Conservation (phyloP, 2,888 invertebrate genomes). For the Lagria hirta region DNA sequence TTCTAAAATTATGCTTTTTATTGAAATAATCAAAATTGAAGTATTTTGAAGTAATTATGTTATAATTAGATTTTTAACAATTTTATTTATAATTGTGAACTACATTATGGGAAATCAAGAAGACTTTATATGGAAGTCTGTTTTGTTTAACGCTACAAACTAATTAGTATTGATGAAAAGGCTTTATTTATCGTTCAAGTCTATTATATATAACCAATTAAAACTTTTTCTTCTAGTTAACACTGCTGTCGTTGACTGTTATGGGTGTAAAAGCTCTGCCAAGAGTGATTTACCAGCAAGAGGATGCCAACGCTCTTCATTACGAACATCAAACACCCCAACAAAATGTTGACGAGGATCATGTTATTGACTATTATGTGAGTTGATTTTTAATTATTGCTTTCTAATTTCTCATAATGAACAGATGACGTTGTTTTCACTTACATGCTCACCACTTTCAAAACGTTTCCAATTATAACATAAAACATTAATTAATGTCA, state of each 20-base stretch:
- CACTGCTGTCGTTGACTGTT: constrained; percentile 1
- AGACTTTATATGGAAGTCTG: too few relatives aligned
- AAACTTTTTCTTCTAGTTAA: too few relatives aligned
- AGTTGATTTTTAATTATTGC: constrained; percentile 20
- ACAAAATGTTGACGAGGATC: constrained; percentile 27
- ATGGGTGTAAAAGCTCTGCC: constrained; percentile 6
- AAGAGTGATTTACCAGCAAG: constrained; percentile 25
- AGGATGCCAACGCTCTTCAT: constrained; percentile 25
- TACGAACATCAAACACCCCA: constrained; percentile 10
- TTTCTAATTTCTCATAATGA: constrained; percentile 13
- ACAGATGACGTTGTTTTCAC: constrained; percentile 17
- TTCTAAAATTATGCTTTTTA: too few relatives aligned
- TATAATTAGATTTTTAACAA: too few relatives aligned
- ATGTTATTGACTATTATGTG: constrained; percentile 37
- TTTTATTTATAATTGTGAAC: too few relatives aligned
- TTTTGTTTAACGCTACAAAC: constrained; percentile 1
- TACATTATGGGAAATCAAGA: too few relatives aligned
- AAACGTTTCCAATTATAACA: too few relatives aligned
- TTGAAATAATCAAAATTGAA: too few relatives aligned
- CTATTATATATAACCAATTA: constrained; percentile 1
- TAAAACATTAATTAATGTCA: too few relatives aligned
- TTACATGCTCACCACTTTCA: constrained; percentile 10
- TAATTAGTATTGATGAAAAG: too few relatives aligned
- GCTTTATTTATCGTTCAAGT: too few relatives aligned
- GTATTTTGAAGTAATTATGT: too few relatives aligned